Percentiles rank a stretch among this genome's conserved stretches.
Conservation (phyloP, 1,140 invertebrate species). For the Hypsibius dujardini region DNA sequence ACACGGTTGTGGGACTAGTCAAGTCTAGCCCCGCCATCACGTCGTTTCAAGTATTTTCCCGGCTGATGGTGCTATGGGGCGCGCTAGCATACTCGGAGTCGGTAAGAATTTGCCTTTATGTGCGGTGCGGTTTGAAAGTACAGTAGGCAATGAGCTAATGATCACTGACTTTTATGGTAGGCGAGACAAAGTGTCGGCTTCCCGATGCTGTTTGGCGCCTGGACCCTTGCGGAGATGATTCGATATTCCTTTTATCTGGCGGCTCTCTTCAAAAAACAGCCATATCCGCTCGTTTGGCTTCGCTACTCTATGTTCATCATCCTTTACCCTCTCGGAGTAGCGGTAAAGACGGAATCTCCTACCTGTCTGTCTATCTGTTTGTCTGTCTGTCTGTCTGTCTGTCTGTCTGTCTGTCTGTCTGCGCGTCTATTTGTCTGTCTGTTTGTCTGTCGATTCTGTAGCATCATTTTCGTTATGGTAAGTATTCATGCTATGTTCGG, state of each 20-base stretch:
- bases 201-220: constrained; percentile 60
- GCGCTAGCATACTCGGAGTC: constrained; percentile 44
- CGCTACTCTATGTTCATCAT: constrained; percentile 81
- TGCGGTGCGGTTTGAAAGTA: constrained; percentile 14
- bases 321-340: constrained; percentile 80
- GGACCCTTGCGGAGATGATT: constrained; percentile 84
- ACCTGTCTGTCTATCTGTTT: constrained; percentile 17
- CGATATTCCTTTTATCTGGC: constrained; percentile 77
- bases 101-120: constrained; percentile 27
- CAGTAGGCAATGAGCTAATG: neutral
- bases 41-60: constrained; percentile 66
- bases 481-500: no score
- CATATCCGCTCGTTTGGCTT: constrained; percentile 46
- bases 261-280: constrained; percentile 53
- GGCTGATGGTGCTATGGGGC: constrained; percentile 67
- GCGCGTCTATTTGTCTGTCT: no score
- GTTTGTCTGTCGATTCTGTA: no score
- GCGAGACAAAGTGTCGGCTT: constrained; percentile 32
- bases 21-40: constrained; percentile 62
- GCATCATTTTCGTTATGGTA: no score
- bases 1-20: constrained; percentile 58
- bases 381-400: constrained; percentile 15
- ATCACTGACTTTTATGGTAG: constrained; percentile 25
- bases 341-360: constrained; percentile 32
- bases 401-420: constrained; percentile 16